These are phyloP conservation scores for Palythoa caribaeorum DNA, from an alignment of 92 coral and sea anemone species.

Conservation along the genomic window DNA sequence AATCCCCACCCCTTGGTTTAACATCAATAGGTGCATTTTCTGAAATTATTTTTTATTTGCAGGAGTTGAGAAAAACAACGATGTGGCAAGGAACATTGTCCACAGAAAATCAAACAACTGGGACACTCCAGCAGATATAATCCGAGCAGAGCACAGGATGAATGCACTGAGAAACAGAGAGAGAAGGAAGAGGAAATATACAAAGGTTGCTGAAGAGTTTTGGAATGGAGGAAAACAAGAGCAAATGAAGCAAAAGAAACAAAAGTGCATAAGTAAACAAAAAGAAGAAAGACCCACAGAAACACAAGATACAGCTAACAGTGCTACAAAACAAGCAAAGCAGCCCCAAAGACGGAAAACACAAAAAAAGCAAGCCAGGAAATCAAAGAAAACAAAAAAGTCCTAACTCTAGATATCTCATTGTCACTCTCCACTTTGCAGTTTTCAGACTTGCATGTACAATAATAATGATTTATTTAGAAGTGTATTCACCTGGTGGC, in stretches of 20 bases:
- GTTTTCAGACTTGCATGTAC: conserved; percentile 6
- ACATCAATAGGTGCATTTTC: conserved; percentile 16
- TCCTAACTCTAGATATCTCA: not conserved
- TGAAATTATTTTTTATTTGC: conserved; percentile 2
- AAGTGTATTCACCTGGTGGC: too few relatives aligned
- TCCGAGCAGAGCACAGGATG: conserved; percentile 57
- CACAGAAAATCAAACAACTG: conserved; percentile 63
- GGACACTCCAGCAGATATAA: conserved; percentile 55
- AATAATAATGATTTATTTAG: too few relatives aligned
- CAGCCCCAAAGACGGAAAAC: conserved; percentile 31
- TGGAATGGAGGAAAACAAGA: conserved; percentile 49
- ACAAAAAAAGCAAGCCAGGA: conserved; percentile 28
- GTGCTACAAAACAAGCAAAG: conserved; percentile 22
- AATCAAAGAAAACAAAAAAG: conserved; percentile 22
- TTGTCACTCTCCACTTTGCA: conserved; percentile 5
- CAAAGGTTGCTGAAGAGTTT: conserved; percentile 45
- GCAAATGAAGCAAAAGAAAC: conserved; percentile 24
- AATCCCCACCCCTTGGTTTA: conserved; percentile 23
- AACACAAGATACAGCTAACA: conserved; percentile 17
- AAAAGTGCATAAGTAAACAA: conserved; percentile 31
- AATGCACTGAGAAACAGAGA: conserved; percentile 39
- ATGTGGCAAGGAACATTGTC: conserved; percentile 59
- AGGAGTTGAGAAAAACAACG: conserved; percentile 55
- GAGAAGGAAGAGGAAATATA: conserved; percentile 53
- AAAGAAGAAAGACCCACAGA: conserved; percentile 21